These are phyloP conservation scores for Cotesia typhae DNA, from an alignment of 1,140 invertebrate genomes.

Conservation along the genomic window DNA sequence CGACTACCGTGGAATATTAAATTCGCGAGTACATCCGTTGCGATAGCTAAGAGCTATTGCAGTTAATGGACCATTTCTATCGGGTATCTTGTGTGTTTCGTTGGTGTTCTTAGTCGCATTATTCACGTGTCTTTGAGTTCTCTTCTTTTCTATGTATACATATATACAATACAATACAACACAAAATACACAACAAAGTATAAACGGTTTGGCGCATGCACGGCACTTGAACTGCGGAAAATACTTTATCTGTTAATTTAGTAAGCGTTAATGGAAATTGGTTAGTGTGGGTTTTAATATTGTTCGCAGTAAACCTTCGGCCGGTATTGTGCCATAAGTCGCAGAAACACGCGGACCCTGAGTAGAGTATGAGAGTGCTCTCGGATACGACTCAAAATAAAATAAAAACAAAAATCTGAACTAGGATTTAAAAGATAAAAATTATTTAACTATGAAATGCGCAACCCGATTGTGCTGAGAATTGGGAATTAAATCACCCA, in stretches of 20 bases:
- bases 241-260: slow-evolving; percentile 39
- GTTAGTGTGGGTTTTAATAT: slow-evolving; percentile 50
- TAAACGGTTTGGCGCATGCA: too few species aligned
- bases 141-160: too few species aligned
- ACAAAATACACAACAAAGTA: too few species aligned
- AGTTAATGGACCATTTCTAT: too few species aligned
- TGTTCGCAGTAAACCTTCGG: slow-evolving; percentile 42
- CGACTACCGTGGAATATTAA: too few species aligned
- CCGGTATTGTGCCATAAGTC: slow-evolving; percentile 42
- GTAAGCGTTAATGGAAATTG: slow-evolving; percentile 44
- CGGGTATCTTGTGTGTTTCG: too few species aligned
- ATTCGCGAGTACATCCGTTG: too few species aligned
- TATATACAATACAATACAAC: too few species aligned
- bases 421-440: slow-evolving; percentile 1
- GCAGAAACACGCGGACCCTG: slow-evolving; percentile 14
- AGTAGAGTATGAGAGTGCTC: slow-evolving; percentile 12
- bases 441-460: slow-evolving; percentile 12
- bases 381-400: background rate
- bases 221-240: too few species aligned
- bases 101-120: too few species aligned
- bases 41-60: too few species aligned
- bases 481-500: slow-evolving; percentile 11
- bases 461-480: background rate
- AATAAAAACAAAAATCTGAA: background rate
- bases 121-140: too few species aligned